Evolutionary conservation across 1,140 invertebrate genomes (phyloP).

Genomic region (Spodoptera litura): DNA sequence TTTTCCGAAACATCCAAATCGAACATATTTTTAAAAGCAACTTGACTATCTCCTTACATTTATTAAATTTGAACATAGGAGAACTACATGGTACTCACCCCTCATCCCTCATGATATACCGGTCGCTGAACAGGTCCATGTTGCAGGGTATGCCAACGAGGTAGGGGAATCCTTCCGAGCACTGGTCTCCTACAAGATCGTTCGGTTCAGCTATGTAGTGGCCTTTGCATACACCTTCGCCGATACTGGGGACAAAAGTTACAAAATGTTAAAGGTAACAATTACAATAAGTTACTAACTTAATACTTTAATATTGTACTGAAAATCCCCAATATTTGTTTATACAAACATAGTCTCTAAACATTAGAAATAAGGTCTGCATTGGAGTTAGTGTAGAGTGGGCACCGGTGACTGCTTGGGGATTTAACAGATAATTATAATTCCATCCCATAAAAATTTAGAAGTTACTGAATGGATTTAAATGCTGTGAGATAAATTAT

Average conservation of each 20-base stretch:
- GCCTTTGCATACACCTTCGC: conserved; percentile 95
- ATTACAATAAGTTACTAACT: neutral
- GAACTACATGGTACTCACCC: conserved; percentile 62
- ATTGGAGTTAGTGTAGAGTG: no score
- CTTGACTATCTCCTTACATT: neutral
- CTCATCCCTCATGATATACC: conserved; percentile 78
- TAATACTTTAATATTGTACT: no score
- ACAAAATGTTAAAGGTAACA: conserved; percentile 79
- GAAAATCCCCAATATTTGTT: no score
- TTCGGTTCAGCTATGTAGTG: conserved; percentile 92
- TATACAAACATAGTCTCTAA: no score
- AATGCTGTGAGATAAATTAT: no score
- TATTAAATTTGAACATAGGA: neutral
- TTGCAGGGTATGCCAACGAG: conserved; percentile 97
- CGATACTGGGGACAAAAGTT: conserved; percentile 94
- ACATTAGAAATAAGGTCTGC: no score
- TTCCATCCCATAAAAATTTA: no score
- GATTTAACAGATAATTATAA: no score
- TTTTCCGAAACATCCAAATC: no score
- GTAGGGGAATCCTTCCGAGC: conserved; percentile 97
- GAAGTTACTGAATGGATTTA: no score
- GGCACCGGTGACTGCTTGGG: no score
- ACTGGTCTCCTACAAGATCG: conserved; percentile 90
- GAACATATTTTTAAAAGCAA: neutral
- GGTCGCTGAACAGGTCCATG: conserved; percentile 80